phyloP scores from a whole-genome alignment of 1,140 invertebrate species.

The Zaprionus camerounensis region DNA sequence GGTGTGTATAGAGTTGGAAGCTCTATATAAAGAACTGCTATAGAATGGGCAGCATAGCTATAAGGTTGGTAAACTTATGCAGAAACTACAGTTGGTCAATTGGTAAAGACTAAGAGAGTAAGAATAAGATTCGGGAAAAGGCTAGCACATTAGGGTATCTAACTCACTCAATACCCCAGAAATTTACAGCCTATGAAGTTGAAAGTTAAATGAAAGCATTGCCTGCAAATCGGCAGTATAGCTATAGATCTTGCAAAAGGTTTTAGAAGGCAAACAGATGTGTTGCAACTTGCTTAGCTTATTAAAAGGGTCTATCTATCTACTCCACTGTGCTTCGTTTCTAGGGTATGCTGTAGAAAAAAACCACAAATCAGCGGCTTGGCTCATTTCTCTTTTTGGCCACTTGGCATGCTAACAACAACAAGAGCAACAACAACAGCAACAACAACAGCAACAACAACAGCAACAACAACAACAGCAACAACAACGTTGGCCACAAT shows the following conservation, averaged over 20 bases:
- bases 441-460: constrained; percentile 20
- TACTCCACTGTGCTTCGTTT: neutral
- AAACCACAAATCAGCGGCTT: constrained; percentile 40
- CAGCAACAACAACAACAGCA: constrained; percentile 22
- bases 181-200: neutral
- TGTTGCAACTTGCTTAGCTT: too few species aligned
- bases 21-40: neutral
- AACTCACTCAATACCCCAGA: neutral
- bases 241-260: neutral
- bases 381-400: constrained; percentile 75
- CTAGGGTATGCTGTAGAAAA: constrained; percentile 9
- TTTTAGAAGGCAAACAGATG: too few species aligned
- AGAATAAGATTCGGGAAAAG: too few species aligned
- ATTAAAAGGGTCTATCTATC: too few species aligned
- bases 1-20: neutral
- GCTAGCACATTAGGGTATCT: too few species aligned
- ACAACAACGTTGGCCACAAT: constrained; percentile 35
- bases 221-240: neutral
- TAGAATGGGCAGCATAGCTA: too few species aligned
- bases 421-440: neutral
- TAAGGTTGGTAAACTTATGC: too few species aligned
- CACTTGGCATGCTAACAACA: constrained; percentile 71
- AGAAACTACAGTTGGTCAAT: too few species aligned
- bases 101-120: too few species aligned
- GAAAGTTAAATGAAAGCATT: neutral